Evolutionary conservation across 2,797 vertebrate species (phyloP).

Genomic region (Periophthalmus magnuspinnatus): DNA sequence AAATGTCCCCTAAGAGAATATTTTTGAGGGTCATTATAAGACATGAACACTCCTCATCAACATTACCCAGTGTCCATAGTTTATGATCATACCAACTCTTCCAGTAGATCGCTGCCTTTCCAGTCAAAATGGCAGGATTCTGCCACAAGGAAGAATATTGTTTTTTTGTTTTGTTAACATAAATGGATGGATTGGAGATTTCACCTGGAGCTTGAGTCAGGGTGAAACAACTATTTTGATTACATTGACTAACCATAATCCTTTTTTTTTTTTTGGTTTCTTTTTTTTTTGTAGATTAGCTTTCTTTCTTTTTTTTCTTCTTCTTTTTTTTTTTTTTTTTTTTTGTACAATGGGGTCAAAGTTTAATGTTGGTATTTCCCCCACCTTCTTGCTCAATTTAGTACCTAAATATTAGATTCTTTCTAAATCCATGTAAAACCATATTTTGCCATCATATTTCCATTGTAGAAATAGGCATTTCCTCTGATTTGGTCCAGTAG

Average conservation of each 20-base stretch:
- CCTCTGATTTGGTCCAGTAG: constrained; percentile 15
- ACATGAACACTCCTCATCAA: background rate
- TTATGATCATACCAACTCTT: background rate
- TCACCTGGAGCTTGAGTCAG: background rate
- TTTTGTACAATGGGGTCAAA: constrained; percentile 18
- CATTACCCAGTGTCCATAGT: background rate
- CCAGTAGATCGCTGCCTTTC: background rate
- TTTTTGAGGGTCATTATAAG: background rate
- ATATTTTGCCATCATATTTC: background rate
- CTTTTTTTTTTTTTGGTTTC: too few species aligned
- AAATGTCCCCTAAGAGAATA: background rate
- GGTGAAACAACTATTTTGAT: constrained; percentile 19
- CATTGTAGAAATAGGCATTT: constrained; percentile 2
- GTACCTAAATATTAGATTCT: constrained; percentile 13
- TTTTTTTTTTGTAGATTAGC: constrained; percentile 22
- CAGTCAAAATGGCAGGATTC: background rate
- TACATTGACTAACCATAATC: constrained; percentile 16
- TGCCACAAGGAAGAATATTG: background rate
- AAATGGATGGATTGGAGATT: background rate
- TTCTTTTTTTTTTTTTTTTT: constrained; percentile 25
- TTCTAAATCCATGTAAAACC: constrained; percentile 16
- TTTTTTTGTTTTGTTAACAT: background rate
- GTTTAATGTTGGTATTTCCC: constrained; percentile 14
- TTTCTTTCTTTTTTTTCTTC: constrained; percentile 7
- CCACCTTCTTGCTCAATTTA: background rate